These are phyloP conservation scores for Philhelius pedissequus DNA, from an alignment of 2,888 invertebrate genomes.

Conservation along the genomic window DNA sequence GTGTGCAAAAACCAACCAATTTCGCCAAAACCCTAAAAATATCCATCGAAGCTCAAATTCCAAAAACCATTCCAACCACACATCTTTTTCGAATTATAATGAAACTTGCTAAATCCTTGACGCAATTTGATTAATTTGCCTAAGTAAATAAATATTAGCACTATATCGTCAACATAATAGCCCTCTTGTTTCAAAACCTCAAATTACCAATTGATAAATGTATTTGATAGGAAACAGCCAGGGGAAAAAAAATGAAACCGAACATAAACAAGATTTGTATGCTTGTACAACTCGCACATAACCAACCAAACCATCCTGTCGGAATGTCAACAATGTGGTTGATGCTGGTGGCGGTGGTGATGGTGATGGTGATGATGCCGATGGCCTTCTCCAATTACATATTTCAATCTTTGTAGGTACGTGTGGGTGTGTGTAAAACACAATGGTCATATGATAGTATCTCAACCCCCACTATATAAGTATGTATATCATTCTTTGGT, in stretches of 20 bases:
- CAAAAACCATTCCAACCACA: background rate
- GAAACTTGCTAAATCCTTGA: background rate
- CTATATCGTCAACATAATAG: constrained; percentile 9
- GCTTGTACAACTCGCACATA: background rate
- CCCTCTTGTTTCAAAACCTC: constrained; percentile 37
- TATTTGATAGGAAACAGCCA: constrained; percentile 5
- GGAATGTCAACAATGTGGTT: constrained; percentile 45
- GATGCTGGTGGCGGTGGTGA: background rate
- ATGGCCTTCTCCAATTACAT: background rate
- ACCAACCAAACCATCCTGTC: constrained; percentile 16
- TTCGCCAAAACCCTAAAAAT: too few species aligned
- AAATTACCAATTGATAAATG: constrained; percentile 61
- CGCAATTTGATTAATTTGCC: constrained; percentile 38
- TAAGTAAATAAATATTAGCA: constrained; percentile 33
- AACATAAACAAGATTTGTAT: background rate
- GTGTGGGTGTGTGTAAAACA: background rate
- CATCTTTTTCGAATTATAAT: background rate
- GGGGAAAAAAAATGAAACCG: background rate
- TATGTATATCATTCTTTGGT: background rate
- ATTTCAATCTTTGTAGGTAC: background rate
- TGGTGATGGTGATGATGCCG: background rate
- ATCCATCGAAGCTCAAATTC: background rate
- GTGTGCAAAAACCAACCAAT: too few species aligned
- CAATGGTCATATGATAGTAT: background rate
- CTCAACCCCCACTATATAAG: background rate